A percentile compares a stretch with the other conserved stretches of the same genome.
phyloP scores from a whole-genome alignment of 2,113 vertebrate species.

The Sula dactylatra region DNA sequence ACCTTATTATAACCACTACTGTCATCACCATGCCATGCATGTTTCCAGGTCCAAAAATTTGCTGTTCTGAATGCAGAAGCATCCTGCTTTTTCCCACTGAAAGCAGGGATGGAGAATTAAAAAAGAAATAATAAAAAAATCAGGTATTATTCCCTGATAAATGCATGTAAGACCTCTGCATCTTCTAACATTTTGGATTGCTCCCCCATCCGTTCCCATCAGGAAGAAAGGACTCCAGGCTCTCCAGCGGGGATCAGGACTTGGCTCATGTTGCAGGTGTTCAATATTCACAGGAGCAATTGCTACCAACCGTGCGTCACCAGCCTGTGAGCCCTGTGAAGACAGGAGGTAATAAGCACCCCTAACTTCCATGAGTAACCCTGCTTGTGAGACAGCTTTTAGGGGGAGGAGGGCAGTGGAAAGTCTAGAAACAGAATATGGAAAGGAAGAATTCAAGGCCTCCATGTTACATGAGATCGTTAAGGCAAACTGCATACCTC shows the following conservation, averaged over 20 bases:
- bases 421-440: conserved; percentile 46
- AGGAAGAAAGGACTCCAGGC: neutral
- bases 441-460: neutral
- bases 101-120: neutral
- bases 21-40: neutral
- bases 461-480: neutral
- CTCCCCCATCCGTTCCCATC: rapidly evolving
- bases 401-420: neutral
- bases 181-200: neutral
- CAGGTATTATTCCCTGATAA: neutral
- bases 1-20: neutral
- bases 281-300: neutral
- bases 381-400: neutral
- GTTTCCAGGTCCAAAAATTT: neutral
- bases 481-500: neutral
- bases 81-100: neutral
- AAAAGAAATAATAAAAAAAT: too few species aligned
- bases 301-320: neutral
- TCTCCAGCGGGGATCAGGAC: neutral
- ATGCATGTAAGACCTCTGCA: neutral
- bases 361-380: neutral
- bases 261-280: neutral
- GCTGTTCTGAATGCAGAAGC: neutral
- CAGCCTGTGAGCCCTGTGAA: neutral
- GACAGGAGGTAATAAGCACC: neutral